Evolutionary conservation across 1,140 invertebrate genomes (phyloP).

Genomic region (Neocloeon triangulifer): DNA sequence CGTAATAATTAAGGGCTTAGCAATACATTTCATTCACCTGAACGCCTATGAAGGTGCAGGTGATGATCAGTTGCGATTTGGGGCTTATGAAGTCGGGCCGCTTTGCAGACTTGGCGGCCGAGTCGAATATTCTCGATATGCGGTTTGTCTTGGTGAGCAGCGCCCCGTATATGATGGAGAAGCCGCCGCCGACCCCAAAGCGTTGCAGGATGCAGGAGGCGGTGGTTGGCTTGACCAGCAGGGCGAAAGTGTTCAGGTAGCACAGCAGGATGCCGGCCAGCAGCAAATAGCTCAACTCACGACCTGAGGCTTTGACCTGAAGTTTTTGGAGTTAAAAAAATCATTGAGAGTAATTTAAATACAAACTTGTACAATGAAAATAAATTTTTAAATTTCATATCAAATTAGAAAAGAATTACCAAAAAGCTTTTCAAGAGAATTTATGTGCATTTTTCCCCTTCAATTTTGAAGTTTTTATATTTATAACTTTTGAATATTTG

Average conservation of each 20-base stretch:
- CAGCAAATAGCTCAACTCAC: slow-evolving; percentile 72
- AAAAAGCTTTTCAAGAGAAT: too few species aligned
- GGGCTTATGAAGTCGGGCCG: slow-evolving; percentile 51
- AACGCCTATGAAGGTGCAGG: slow-evolving; percentile 32
- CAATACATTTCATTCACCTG: slow-evolving; percentile 17
- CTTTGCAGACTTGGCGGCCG: slow-evolving; percentile 37
- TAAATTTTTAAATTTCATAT: too few species aligned
- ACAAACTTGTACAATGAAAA: too few species aligned
- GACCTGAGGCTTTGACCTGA: slow-evolving; percentile 68
- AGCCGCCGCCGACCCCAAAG: slow-evolving; percentile 72
- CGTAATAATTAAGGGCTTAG: too few species aligned
- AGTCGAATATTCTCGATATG: slow-evolving; percentile 76
- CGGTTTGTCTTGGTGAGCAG: slow-evolving; percentile 79
- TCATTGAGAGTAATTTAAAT: too few species aligned
- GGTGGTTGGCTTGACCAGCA: slow-evolving; percentile 53
- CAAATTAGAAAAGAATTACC: too few species aligned
- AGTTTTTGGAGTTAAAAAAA: slow-evolving; percentile 36
- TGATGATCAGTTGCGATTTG: slow-evolving; percentile 46
- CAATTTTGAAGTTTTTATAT: too few species aligned
- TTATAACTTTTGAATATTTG: too few species aligned
- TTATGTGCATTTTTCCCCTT: too few species aligned
- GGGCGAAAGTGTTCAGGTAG: slow-evolving; percentile 65
- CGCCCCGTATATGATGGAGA: slow-evolving; percentile 78
- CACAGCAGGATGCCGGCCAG: slow-evolving; percentile 73
- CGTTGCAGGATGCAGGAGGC: slow-evolving; percentile 51